Evolutionary conservation across 2,113 vertebrate species (phyloP), one percentile per base, ranked within the genome.

Genomic region (Brevimyrus niger): DNA sequence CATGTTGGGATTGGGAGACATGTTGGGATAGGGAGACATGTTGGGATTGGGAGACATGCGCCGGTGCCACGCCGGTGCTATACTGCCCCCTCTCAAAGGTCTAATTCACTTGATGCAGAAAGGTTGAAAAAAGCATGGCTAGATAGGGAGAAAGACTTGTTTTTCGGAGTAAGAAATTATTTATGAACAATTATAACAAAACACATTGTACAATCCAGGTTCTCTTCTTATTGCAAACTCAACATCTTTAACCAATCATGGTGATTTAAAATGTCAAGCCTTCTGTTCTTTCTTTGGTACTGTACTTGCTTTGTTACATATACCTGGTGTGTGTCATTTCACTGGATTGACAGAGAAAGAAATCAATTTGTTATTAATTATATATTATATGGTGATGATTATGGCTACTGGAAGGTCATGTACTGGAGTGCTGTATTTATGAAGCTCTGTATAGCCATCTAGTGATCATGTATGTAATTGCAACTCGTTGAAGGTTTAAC

Each of bases 371-470:
- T 69, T 4, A 69, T 69, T 69, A 69, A 69, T 31, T 69, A 69
- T 31, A 27, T 69, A 65, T n/a, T n/a, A 61, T 61, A 55, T 55
- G 53, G 53, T 1, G 53, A 55, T 55, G 53, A 55, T 65, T 65
- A 65, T 69, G 61, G 61, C n/a, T 69, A 69, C n/a, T 69, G 55
- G 10, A 27, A 69, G 27, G 61, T 69, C 27, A 69, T 4, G 31
- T 69, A 11, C n/a, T 69, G 61, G 27, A 31, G 61, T 69, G 61
- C n/a, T 65, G 61, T 9, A 27, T 69, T 69, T 69, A 27, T 44
- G 31, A 44, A 82, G 76, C 38, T 42, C 87, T 83, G 38, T 87
- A 76, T 86, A 19, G 44, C 89, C 89, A 91, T 89, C 92, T 91
- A 46, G 89, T 92, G 92, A 91, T 80, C 55, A 85, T 35, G 23